A percentile compares a stretch with the other conserved stretches of the same genome.
Evolutionary conservation across 2,888 invertebrate genomes (phyloP).

Genomic region (Lottia scabra): DNA sequence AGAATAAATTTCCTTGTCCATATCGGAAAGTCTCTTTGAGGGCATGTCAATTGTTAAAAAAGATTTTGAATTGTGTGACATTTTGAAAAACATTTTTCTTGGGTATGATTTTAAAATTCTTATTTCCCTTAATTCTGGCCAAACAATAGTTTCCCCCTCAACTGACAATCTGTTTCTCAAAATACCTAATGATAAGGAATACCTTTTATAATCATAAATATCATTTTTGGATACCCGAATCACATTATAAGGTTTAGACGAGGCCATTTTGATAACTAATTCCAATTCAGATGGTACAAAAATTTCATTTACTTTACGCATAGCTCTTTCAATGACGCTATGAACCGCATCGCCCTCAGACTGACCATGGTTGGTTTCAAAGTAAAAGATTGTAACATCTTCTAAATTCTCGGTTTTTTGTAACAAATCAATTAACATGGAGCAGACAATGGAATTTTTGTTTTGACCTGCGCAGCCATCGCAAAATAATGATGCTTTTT

Average conservation of each 20-base stretch:
- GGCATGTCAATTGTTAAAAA: neutral
- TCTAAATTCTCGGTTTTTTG: neutral
- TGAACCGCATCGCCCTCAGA: constrained; percentile 3
- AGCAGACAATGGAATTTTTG: constrained; percentile 9
- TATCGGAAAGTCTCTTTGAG: neutral
- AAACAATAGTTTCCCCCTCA: neutral
- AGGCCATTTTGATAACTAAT: neutral
- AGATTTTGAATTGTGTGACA: neutral
- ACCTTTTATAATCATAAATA: neutral
- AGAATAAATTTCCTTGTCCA: neutral
- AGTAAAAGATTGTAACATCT: neutral
- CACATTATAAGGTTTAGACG: neutral
- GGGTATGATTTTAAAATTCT: neutral
- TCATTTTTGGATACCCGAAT: neutral
- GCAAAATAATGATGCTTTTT: neutral
- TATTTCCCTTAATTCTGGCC: neutral
- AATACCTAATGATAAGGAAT: neutral
- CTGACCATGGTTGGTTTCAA: constrained; percentile 16
- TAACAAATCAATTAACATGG: neutral
- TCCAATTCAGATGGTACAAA: neutral
- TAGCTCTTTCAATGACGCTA: neutral
- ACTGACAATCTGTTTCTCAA: neutral
- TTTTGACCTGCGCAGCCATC: constrained; percentile 8
- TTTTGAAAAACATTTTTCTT: neutral
- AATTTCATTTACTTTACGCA: neutral